Base-by-base conservation (phyloP, 2,113 vertebrate species). In the Calyptomena viridis region DNA sequence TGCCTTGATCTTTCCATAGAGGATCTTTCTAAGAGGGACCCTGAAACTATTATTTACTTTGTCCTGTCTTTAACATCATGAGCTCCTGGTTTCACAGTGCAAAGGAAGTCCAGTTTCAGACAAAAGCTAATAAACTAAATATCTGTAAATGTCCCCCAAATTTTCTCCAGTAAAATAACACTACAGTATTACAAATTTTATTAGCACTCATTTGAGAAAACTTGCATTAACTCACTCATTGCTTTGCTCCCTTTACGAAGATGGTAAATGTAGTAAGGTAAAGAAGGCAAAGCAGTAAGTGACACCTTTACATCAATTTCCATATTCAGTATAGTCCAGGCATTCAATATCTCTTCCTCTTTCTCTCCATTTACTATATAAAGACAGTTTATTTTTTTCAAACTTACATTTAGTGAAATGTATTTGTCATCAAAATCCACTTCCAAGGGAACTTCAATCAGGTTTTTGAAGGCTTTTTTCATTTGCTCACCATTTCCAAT, bases 381-480 rank as follows among this genome's bases (percentile, higher is more conserved):
- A 76, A 85, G 31, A 55, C 2, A 33, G 5, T 23, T 77, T 53
- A 24, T 53, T 78, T 85, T 84, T 46, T 68, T 85, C 18, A 83
- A 94, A 97, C 98, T 99, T 96, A 99, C 99, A 87, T 97, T 99
- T 81, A 98, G 85, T 35, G 98, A 93, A 90, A 99, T 98, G 64
- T 99, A 99, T 96, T 99, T 99, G 89, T 99, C 99, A 40, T 99
- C 99, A 52, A 98, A 99, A 74, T 99, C 98, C 35, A 99, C 98
- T 82, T 98, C 98, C 75, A 99, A 96, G 14, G 99, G 99, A 66
- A 99, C 99, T 40, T 98, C 98, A 53, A 99, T 99, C 88, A 99
- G 97, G 93, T 99, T 99, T 95, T 99, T 99, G 91, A 99, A 99
- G 49, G 99, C 98, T 96, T 98, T 99, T 97, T 99, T 99, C 99